Base-by-base conservation (phyloP, 2,888 invertebrate genomes). In the Elmis aenea region DNA sequence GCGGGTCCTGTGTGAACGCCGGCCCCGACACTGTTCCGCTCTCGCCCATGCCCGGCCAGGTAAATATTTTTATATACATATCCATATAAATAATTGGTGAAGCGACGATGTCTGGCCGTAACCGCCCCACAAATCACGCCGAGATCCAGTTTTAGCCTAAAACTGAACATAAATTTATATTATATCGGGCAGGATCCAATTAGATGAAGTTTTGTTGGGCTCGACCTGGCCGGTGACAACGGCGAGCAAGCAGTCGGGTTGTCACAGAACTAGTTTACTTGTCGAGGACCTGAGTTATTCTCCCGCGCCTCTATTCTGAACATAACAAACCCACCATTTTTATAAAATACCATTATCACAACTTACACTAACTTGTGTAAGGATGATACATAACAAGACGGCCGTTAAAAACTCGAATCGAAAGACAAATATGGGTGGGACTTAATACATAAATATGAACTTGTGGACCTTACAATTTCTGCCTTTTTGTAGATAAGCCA, bases 141-240 rank as follows among this genome's bases (percentile, higher is more conserved):
- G 49, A 45, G 52, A 58, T 59, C 59, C 61, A 60, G 57, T 62
- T 62, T 59, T 59, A 53, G 52, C 50, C 58, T 52, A 61, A 63
- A 61, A 62, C 59, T 59, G 54, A 53, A 59, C 62, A 65, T 66
- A 65, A 66, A 65, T 66, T 62, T 62, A 62, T 64, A 66, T 66
- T 62, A 64, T 64, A 65, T 65, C 63, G 60, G 58, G 55, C 54
- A 52, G 58, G 57, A 54, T 57, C 59, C 64, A 64, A 66, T 65
- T 66, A 65, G 64, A 64, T 59, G 54, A 57, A 57, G 60, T 58
- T 58, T 59, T 58, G 59, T 61, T 55, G 50, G 52, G 55, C 48
- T 54, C 51, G 51, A 55, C 48, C 50, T 51, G 51, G 52, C 53
- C 54, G 55, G 56, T 59, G 58, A 60, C 61, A 55, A 55, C 49